phyloP scores from a whole-genome alignment of 2,113 vertebrate species.

The Lepisosteus osseus region DNA sequence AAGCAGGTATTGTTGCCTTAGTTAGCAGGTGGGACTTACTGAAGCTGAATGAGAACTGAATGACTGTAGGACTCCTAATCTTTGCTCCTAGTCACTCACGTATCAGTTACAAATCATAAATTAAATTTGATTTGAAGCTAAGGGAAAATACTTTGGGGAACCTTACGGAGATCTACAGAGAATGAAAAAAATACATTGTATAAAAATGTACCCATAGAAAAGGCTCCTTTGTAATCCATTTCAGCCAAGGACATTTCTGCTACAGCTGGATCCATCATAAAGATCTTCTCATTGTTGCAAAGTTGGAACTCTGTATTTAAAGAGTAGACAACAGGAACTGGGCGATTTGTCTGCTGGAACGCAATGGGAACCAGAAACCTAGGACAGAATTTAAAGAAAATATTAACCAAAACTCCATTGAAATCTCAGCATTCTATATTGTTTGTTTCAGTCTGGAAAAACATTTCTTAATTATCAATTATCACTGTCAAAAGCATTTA shows the following conservation, averaged over 20 bases:
- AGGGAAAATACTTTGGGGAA: no score
- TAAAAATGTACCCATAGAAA: slow-evolving; percentile 83
- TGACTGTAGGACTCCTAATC: no score
- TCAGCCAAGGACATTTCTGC: slow-evolving; percentile 85
- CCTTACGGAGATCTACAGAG: no score
- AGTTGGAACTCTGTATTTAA: slow-evolving; percentile 97
- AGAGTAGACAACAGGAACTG: slow-evolving; percentile 91
- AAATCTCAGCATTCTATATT: not conserved
- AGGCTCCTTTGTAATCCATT: slow-evolving; percentile 98
- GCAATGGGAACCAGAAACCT: slow-evolving; percentile 94
- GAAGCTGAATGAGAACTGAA: not conserved
- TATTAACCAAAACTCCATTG: not conserved
- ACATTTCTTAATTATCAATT: no score
- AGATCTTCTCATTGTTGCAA: slow-evolving; percentile 95
- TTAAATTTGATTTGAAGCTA: no score
- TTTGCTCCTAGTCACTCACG: not conserved
- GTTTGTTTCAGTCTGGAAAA: no score
- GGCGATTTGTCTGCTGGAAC: slow-evolving; percentile 97
- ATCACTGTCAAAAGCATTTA: no score
- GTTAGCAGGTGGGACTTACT: no score
- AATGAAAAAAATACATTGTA: no score
- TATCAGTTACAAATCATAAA: no score
- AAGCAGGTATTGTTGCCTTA: no score
- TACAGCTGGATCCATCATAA: slow-evolving; percentile 85
- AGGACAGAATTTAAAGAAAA: not conserved